Percentiles rank a stretch among this genome's conserved stretches.
Conservation (phyloP, 2,113 vertebrate species). For the Cromileptes altivelis region DNA sequence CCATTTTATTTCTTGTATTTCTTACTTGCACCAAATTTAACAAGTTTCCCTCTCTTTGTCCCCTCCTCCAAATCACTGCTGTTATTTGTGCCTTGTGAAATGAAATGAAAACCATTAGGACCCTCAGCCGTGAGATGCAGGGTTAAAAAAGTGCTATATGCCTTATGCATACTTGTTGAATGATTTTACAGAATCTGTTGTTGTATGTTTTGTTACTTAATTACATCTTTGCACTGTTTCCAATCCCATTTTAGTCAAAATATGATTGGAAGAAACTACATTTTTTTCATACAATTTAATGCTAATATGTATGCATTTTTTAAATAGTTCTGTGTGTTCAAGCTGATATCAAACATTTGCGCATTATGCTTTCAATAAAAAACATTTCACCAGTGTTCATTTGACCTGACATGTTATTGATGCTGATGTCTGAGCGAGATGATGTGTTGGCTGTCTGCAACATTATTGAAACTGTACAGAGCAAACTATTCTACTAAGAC, state of each 20-base stretch:
- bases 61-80: not conserved
- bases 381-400: not conserved
- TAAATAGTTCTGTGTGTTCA: not conserved
- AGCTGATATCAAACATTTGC: not conserved
- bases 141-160: not conserved
- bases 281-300: not conserved
- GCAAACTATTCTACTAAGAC: not conserved
- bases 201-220: not conserved
- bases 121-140: not conserved
- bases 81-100: not conserved
- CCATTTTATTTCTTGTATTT: not conserved
- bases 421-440: not conserved
- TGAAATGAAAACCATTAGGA: not conserved
- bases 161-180: not conserved
- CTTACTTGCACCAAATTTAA: not conserved
- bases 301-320: not conserved
- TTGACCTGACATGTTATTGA: not conserved
- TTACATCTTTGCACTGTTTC: constrained; percentile 7
- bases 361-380: constrained; percentile 24
- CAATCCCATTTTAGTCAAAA: not conserved
- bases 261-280: not conserved
- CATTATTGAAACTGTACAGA: not conserved
- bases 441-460: not conserved
- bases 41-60: not conserved
- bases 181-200: not conserved